Evolutionary conservation across 2,888 invertebrate species (phyloP), one percentile per base, ranked within the genome.

Genomic region (Griposia aprilina): DNA sequence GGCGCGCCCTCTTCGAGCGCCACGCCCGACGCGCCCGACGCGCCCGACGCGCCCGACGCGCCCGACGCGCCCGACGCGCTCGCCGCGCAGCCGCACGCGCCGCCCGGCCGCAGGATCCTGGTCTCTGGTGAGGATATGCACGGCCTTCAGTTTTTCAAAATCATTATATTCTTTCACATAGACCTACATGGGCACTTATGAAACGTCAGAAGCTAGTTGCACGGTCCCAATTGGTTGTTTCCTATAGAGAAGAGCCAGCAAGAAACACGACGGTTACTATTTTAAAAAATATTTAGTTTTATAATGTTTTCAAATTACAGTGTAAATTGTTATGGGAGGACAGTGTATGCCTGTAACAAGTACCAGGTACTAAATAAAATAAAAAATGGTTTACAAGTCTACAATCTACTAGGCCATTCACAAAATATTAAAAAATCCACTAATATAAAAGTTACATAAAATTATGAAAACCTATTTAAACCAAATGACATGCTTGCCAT

Each of bases 61-160:
- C 69, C 68, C 63, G 70, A 71, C 30, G 50, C 52, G 10, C 74
- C 41, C 20, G 69, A n/a, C 30, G 36, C 26, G 7, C 72, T 65
- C 66, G 69, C 67, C 41, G 23, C 60, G 48, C 80, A 26, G 5
- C 26, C 52, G 36, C 63, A 26, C 36, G 45, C 76, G 20, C 73
- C 73, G 78, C n/a, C 71, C 71, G 66, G 50, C 11, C 30, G 65
- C 60, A 67, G 82, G 59, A 23, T 87, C 17, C 17, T 91, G 5
- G 91, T 92, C 6, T 80, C 89, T 30, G 93, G 93, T 93, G 15
- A 83, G 72, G 62, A 50, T 23, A 70, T 36, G 52, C 30, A 68
- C 67, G 8, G 20, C 7, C 36, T 23, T 36, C 11, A 62, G 36
- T 6, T 36, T 20, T 30, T 60, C 17, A 59, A 7, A 15, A 59